Base-by-base conservation (phyloP, 1,140 invertebrate genomes). In the Pseudachorutes palmiensis region DNA sequence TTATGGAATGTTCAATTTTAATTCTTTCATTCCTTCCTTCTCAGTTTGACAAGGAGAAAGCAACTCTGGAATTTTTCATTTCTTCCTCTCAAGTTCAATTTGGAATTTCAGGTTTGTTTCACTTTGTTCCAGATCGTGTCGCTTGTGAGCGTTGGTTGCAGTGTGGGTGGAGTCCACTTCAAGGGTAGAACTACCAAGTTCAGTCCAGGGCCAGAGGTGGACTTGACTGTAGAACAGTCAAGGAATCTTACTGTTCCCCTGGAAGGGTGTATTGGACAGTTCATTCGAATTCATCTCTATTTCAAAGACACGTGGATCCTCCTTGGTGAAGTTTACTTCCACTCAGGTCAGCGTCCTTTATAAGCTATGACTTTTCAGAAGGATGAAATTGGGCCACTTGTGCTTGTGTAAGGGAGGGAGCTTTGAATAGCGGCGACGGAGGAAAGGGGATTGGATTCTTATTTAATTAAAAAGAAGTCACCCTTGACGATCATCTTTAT, bases 261-360 rank as follows among this genome's bases (percentile, higher is more conserved):
- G 51, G 86, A 90, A 75, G 84, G 91, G 75, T 82, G 87, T 33
- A 80, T 90, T 28, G 92, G 87, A 58, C 81, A 83, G n/a, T 73
- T 69, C 62, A 9, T 71, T 24, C 62, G 66, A 55, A 19, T 73
- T 55, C 87, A 90, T 75, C 82, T 94, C 30, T 90, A 87, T 79
- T 94, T 94, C 76, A 88, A 88, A 58, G 82, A 87, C 3, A 82
- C 84, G 69, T 94, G 91, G 91, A 87, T 95, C 72, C 84, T 94
- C 81, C 83, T 95, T 70, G 92, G 90, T 75, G 92, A 94, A 79
- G 84, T 94, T 61, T 83, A 84, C 64, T 90, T 90, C 74, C 85
- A 88, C 75, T 89, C 87, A 72, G 86, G 88, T 89, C 79, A 84
- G 81, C 26, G n/a, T 41, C 24, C 32, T 19, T 29, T n/a, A 22